phyloP scores from a whole-genome alignment of 2,888 invertebrate genomes.

The Cataglyphis rosenhaueri region DNA sequence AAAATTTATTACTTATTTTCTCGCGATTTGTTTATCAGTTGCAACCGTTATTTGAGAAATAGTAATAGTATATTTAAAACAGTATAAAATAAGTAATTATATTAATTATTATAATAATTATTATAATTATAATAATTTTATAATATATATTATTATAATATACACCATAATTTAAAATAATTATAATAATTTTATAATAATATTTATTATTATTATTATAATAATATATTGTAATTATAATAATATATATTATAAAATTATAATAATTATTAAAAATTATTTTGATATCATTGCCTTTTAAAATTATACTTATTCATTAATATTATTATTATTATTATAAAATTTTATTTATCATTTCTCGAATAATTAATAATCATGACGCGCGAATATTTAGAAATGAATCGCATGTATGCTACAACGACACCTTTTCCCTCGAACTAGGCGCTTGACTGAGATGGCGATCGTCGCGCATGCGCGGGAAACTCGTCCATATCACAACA shows the following conservation, averaged over 20 bases:
- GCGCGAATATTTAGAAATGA: background rate
- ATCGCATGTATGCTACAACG: background rate
- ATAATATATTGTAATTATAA: too few species aligned
- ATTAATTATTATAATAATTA: too few species aligned
- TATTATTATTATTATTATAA: background rate
- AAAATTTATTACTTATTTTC: background rate
- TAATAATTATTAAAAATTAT: background rate
- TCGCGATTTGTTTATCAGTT: background rate
- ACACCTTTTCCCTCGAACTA: background rate
- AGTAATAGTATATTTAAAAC: background rate
- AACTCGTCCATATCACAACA: background rate
- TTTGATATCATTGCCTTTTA: background rate
- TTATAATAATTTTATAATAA: too few species aligned
- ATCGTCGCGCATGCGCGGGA: conserved; percentile 27
- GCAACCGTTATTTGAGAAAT: background rate
- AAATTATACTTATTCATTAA: background rate
- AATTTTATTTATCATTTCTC: background rate
- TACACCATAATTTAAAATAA: too few species aligned
- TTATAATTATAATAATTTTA: too few species aligned
- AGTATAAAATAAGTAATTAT: too few species aligned
- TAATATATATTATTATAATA: too few species aligned
- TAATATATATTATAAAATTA: too few species aligned
- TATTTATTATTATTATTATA: too few species aligned
- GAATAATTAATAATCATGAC: background rate
- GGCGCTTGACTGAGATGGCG: background rate